Percentiles rank a stretch among this genome's conserved stretches.
Conservation (phyloP, 2,113 vertebrate species). For the Antigone vipio region DNA sequence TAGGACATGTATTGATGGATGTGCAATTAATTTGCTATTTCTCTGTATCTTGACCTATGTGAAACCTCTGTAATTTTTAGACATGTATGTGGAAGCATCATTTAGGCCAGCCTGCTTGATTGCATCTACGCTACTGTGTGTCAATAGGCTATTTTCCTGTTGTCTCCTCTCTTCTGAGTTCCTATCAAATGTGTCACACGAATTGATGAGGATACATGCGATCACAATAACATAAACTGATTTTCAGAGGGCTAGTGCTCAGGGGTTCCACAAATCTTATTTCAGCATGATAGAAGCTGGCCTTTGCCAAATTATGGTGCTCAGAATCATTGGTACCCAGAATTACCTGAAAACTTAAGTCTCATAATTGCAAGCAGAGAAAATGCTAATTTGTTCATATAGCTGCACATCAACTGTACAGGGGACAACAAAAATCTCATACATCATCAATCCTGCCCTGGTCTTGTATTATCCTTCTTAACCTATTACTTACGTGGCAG, state of each 20-base stretch:
- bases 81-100: background rate
- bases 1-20: background rate
- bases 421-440: background rate
- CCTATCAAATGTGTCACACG: background rate
- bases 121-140: background rate
- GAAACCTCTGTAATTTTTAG: background rate
- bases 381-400: background rate
- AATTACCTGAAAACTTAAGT: background rate
- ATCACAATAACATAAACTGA: background rate
- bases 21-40: background rate
- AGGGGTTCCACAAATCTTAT: background rate
- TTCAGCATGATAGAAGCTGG: background rate
- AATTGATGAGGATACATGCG: background rate
- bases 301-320: background rate
- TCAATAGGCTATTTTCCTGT: background rate
- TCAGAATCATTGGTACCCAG: background rate
- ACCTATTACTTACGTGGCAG: background rate
- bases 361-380: background rate
- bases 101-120: background rate
- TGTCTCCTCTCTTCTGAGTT: background rate
- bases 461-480: background rate
- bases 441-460: background rate
- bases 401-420: background rate
- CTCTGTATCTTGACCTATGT: background rate
- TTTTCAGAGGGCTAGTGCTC: background rate